Evolutionary conservation across 2,113 vertebrate species (phyloP).

Genomic region (Passer domesticus): DNA sequence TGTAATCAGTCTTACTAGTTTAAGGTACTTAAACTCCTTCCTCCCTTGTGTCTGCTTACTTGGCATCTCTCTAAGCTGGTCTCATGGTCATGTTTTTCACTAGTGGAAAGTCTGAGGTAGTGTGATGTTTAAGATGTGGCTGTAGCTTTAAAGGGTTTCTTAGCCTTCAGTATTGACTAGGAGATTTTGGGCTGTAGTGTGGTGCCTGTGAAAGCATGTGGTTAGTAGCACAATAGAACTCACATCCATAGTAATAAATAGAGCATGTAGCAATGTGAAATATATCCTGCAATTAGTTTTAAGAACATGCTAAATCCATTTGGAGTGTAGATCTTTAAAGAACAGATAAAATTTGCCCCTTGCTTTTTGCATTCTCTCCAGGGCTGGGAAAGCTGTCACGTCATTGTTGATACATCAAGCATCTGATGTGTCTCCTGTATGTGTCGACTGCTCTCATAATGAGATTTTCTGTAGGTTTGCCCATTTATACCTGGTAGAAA

Average conservation of each 20-base stretch:
- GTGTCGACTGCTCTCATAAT: background rate
- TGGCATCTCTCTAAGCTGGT: background rate
- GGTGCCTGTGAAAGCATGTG: background rate
- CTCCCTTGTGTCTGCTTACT: background rate
- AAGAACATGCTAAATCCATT: background rate
- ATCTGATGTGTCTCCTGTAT: background rate
- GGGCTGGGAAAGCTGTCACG: background rate
- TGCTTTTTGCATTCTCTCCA: background rate
- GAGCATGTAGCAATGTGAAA: background rate
- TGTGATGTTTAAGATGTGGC: background rate
- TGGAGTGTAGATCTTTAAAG: background rate
- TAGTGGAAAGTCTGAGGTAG: background rate
- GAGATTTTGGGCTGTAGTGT: background rate
- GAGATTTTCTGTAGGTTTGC: background rate
- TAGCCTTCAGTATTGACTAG: background rate
- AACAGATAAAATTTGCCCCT: background rate
- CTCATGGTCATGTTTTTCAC: background rate
- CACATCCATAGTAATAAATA: background rate
- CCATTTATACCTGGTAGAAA: background rate
- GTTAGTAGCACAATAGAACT: background rate
- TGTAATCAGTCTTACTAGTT: background rate
- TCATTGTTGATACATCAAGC: background rate
- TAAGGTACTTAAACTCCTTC: constrained; percentile 23
- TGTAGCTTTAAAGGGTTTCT: background rate
- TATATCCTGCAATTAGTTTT: background rate